phyloP scores from a whole-genome alignment of 2,797 vertebrate genomes.

The Glossophaga mutica region DNA sequence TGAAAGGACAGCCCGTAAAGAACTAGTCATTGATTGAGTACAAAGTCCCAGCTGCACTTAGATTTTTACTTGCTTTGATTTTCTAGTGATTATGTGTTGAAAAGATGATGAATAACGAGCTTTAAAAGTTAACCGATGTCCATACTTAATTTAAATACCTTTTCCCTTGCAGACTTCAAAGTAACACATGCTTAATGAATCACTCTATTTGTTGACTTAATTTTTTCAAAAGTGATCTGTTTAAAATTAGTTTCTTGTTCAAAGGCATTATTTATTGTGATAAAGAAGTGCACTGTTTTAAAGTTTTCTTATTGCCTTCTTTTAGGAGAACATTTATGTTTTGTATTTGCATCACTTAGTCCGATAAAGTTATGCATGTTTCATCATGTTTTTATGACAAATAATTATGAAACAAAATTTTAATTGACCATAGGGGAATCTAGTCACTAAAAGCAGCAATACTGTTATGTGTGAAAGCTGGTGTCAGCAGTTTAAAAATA shows the following conservation, averaged over 20 bases:
- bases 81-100: neutral
- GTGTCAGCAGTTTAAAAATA: neutral
- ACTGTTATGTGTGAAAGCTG: neutral
- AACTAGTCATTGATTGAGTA: neutral
- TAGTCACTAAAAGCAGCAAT: neutral
- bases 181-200: slow-evolving; percentile 61
- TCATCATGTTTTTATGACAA: neutral
- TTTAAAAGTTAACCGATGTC: slow-evolving; percentile 48
- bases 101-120: neutral
- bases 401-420: slow-evolving; percentile 45
- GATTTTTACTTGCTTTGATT: slow-evolving; percentile 37
- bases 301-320: slow-evolving; percentile 48
- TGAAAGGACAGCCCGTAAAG: neutral
- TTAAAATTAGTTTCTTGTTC: slow-evolving; percentile 42
- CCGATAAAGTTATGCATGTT: neutral
- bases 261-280: slow-evolving; percentile 57
- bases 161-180: neutral
- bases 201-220: slow-evolving; percentile 48
- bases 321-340: slow-evolving; percentile 36
- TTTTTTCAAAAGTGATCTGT: slow-evolving; percentile 55
- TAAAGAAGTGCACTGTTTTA: slow-evolving; percentile 27
- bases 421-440: neutral
- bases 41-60: neutral
- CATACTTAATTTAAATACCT: slow-evolving; percentile 4
- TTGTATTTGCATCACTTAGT: slow-evolving; percentile 43